A percentile compares a stretch with the other conserved stretches of the same genome.
Conservation (phyloP, 2,797 vertebrate genomes). For the Lutjanus campechanus region DNA sequence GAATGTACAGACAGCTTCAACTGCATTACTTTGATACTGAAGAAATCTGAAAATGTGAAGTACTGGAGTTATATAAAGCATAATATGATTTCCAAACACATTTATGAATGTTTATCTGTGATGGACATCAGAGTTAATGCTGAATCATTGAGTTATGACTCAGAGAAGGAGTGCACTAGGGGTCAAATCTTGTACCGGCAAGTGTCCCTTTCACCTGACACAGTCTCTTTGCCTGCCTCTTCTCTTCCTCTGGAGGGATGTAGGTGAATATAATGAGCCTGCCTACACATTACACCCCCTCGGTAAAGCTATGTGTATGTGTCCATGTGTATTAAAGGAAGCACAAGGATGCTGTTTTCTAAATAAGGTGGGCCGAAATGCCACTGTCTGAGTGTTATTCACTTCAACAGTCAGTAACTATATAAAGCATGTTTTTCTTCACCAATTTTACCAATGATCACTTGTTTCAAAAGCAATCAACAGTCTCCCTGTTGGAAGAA, state of each 20-base stretch:
- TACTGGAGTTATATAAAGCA: not conserved
- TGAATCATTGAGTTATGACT: not conserved
- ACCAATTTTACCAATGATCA: not conserved
- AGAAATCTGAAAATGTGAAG: not conserved
- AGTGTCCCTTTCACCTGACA: not conserved
- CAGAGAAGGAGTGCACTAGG: not conserved
- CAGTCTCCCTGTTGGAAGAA: not conserved
- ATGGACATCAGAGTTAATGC: too few relatives aligned
- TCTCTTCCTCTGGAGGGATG: not conserved
- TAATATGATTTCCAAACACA: not conserved
- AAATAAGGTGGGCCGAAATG: not conserved
- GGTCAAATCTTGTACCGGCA: not conserved
- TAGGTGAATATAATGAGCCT: not conserved
- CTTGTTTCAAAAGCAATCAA: not conserved
- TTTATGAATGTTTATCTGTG: not conserved
- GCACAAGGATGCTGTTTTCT: not conserved
- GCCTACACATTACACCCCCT: not conserved
- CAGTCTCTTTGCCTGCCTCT: too few relatives aligned
- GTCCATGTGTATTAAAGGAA: not conserved
- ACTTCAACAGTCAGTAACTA: not conserved
- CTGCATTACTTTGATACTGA: not conserved
- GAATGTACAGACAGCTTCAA: not conserved
- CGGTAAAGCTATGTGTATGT: not conserved
- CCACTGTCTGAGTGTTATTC: not conserved
- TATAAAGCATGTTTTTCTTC: not conserved